Conservation (phyloP, 1,140 invertebrate genomes). For the Aporrectodea caliginosa region DNA sequence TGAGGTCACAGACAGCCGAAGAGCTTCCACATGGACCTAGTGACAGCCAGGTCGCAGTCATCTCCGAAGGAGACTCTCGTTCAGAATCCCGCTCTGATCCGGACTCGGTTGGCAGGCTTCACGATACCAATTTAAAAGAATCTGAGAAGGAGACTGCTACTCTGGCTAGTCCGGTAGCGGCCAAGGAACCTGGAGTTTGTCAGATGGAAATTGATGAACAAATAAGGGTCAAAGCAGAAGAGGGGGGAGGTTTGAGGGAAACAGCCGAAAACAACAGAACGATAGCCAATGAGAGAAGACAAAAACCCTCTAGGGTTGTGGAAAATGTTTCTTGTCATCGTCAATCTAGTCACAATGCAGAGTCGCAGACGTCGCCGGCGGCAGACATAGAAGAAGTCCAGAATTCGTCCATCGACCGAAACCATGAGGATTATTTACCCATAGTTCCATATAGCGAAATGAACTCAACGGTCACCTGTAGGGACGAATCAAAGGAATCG, state of each 20-base stretch:
- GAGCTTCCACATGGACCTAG: too few relatives aligned
- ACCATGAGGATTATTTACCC: not conserved
- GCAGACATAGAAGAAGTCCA: not conserved
- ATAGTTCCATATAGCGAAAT: too few relatives aligned
- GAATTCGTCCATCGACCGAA: not conserved
- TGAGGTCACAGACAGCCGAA: not conserved
- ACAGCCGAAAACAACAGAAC: not conserved
- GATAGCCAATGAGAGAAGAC: not conserved
- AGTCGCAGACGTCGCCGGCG: not conserved
- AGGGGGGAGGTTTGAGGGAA: too few relatives aligned
- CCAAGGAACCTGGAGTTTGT: not conserved
- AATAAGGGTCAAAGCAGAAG: not conserved
- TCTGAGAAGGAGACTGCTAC: not conserved
- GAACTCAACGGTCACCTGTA: too few relatives aligned
- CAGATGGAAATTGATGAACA: not conserved
- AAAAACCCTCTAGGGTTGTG: not conserved
- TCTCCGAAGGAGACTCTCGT: too few relatives aligned
- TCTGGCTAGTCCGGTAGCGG: not conserved
- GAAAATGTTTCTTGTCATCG: not conserved
- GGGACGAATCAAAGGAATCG: not conserved
- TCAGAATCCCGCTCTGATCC: not conserved
- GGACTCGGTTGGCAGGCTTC: not conserved
- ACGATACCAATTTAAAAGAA: not conserved
- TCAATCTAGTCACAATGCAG: not conserved
- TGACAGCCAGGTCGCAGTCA: too few relatives aligned